Conservation (phyloP, 2,888 invertebrate species). For the Rutpela maculata region DNA sequence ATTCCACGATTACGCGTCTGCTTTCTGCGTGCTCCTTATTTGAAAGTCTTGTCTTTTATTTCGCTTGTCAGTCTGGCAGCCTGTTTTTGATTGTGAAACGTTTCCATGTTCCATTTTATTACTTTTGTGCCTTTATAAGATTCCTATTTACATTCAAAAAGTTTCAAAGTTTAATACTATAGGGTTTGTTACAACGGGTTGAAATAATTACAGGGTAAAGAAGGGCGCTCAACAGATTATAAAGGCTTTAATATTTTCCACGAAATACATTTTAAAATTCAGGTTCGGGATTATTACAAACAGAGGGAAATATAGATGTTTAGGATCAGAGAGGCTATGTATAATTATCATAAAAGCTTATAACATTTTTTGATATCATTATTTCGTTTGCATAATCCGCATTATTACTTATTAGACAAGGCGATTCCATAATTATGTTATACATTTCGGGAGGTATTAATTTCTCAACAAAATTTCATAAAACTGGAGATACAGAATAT, state of each 20-base stretch:
- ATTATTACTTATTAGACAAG: too few species aligned
- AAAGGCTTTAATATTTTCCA: slow-evolving; percentile 34
- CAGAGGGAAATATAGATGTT: slow-evolving; percentile 15
- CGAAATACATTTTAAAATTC: slow-evolving; percentile 26
- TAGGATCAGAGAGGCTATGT: not conserved
- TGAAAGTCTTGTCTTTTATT: slow-evolving; percentile 44
- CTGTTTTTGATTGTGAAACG: slow-evolving; percentile 37
- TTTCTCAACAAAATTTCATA: too few species aligned
- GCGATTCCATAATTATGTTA: too few species aligned
- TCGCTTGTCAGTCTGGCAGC: slow-evolving; percentile 32
- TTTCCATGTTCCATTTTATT: slow-evolving; percentile 41
- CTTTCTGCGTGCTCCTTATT: slow-evolving; percentile 32
- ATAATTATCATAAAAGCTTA: not conserved
- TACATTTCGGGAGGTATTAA: too few species aligned
- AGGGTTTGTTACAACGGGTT: slow-evolving; percentile 37
- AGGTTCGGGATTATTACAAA: slow-evolving; percentile 22
- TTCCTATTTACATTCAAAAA: slow-evolving; percentile 39
- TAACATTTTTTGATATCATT: not conserved
- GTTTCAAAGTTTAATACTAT: slow-evolving; percentile 34
- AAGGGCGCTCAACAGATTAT: slow-evolving; percentile 34
- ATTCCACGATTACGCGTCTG: slow-evolving; percentile 14
- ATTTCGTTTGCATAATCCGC: too few species aligned
- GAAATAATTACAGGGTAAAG: slow-evolving; percentile 37
- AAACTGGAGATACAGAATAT: too few species aligned
- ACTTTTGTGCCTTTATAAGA: slow-evolving; percentile 38